Evolutionary conservation across 1,140 invertebrate species (phyloP), one percentile per base, ranked within the genome.

Genomic region (Tenebrio molitor): DNA sequence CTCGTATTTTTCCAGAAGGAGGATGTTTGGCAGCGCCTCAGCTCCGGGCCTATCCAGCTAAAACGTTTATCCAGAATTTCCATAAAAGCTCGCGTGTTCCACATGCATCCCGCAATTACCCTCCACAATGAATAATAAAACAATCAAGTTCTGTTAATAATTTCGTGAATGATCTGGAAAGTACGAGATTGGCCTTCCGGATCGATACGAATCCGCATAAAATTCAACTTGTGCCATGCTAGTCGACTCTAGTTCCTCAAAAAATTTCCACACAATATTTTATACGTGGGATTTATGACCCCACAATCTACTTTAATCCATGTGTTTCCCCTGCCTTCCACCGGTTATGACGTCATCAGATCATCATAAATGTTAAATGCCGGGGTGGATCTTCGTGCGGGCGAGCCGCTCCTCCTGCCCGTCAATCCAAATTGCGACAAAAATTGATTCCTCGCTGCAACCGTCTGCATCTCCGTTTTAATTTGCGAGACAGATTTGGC

Each of bases 311-410:
- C 50, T 58, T 58, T 58, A 58, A 58, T 58, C 50, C 50, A 58
- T 58, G 50, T 58, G 50, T 33, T 58, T 29, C 36, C 50, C 50
- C 50, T 33, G 10, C 50, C n/a, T 58, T 58, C 62, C 23, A 41
- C 62, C 62, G 34, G 39, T 66, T 44, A 66, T 42, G 36, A 66
- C 64, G 64, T 42, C 64, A 66, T 65, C 63, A 66, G 64, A 42
- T 42, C 64, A 44, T 66, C 64, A 66, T 66, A 66, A 66, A 66
- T 66, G 64, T 66, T 66, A 44, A 66, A 66, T 66, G 64, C 25
- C 23, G 10, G 64, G 64, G 64, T 25, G 64, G 64, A 41, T 66
- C 25, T 33, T 62, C 25, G 17, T 66, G 25, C 46, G 25, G 25
- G 17, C 19, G 50, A 58, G 50, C 50, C n/a, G 16, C 14, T 39